phyloP scores from a whole-genome alignment of 2,888 invertebrate genomes.

The Vesta saturnalis region DNA sequence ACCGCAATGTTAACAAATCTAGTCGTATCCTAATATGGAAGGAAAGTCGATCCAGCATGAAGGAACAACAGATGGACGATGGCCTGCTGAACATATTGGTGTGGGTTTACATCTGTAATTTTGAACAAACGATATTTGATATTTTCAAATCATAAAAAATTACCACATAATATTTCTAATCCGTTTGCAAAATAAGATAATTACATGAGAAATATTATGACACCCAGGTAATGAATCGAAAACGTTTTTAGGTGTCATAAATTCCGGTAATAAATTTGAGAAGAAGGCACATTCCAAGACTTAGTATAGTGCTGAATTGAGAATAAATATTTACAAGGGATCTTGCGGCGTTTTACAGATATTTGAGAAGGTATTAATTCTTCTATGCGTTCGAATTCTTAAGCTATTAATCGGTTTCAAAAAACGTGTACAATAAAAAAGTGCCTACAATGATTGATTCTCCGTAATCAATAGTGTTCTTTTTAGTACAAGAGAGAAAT shows the following conservation, averaged over 20 bases:
- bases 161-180: conserved; percentile 12
- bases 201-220: conserved; percentile 29
- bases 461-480: conserved; percentile 22
- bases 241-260: conserved; percentile 24
- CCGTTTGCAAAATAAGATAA: conserved; percentile 23
- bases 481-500: conserved; percentile 21
- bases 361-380: conserved; percentile 26
- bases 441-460: conserved; percentile 33
- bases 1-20: conserved; percentile 44
- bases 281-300: conserved; percentile 27
- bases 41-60: conserved; percentile 40
- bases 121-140: conserved; percentile 30
- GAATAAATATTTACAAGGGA: conserved; percentile 37
- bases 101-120: conserved; percentile 38
- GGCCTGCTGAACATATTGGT: conserved; percentile 36
- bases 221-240: conserved; percentile 29
- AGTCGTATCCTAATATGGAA: conserved; percentile 42
- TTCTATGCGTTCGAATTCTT: conserved; percentile 20
- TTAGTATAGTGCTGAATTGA: conserved; percentile 19
- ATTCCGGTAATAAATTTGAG: conserved; percentile 30
- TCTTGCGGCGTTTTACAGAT: conserved; percentile 20
- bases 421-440: conserved; percentile 12
- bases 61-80: conserved; percentile 40
- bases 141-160: conserved; percentile 29
- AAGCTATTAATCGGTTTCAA: conserved; percentile 23